Base-by-base conservation (phyloP, 2,797 vertebrate genomes). In the Tokudaia tokunoshimensis region DNA sequence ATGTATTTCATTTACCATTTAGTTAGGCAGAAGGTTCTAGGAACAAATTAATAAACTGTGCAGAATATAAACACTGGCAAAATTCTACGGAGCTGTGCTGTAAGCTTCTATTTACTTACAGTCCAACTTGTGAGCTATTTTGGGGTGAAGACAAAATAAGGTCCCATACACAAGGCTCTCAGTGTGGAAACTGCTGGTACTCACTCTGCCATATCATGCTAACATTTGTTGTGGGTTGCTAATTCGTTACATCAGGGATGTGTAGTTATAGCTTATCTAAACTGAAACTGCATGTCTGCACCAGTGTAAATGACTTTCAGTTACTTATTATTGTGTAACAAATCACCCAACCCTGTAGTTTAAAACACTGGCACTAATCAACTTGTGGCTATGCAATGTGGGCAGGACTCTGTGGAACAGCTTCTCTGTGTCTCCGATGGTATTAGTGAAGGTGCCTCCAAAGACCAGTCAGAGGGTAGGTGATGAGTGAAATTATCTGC, bases 281-380 rank as follows among this genome's bases (percentile, higher is more conserved):
- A 41, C 9, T 41, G 52, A 80, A 85, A 84, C 37, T 70, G 80
- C 67, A 34, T 11, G 72, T 52, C 37, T 12, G 2, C n/a, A 79
- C 24, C 44, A 70, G 15, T 80, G 19, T 61, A 14, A 74, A 59
- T 85, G 5, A 10, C 70, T 50, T 94, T 89, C 37, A 41, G 63
- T 95, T 82, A 87, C 75, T 96, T 93, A 81, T 88, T 85, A 92
- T 44, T 88, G 8, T 72, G 9, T 81, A 95, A 91, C 57, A 80
- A 92, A 70, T 52, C n/a, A 81, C 37, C 72, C 26, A 87, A 92
- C n/a, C 8, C 4, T 10, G 63, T 50, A 85, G 76, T 17, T 90
- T 92, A 72, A 92, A 92, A 94, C 26, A 76, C n/a, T 79, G 93
- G 59, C 75, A 65, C n/a, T 80, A 37, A 82, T 79, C 89, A 85